Evolutionary conservation across 2,113 vertebrate species (phyloP).

Genomic region (Lycaon pictus): DNA sequence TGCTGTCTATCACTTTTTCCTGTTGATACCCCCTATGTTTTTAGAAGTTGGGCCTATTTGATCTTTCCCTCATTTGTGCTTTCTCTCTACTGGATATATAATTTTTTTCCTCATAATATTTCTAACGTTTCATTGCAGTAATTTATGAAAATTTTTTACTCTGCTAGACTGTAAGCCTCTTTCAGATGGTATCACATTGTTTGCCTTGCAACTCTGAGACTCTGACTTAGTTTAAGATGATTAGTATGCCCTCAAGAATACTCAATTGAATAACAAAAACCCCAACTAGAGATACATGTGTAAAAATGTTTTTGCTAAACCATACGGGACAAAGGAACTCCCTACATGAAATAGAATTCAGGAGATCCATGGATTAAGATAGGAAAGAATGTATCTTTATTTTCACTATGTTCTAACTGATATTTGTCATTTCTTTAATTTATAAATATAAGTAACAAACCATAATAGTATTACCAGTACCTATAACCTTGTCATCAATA

Average conservation of each 20-base stretch:
- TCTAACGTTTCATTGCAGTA: not conserved
- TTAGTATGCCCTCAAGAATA: not conserved
- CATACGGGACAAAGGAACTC: not conserved
- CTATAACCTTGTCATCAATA: not conserved
- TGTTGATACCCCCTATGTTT: not conserved
- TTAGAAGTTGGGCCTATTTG: not conserved
- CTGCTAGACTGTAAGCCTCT: not conserved
- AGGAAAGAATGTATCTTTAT: not conserved
- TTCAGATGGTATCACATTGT: not conserved
- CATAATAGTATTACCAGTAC: not conserved
- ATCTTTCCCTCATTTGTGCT: not conserved
- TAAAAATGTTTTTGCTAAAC: not conserved
- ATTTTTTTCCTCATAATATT: not conserved
- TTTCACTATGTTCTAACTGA: not conserved
- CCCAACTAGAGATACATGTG: not conserved
- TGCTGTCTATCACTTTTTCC: not conserved
- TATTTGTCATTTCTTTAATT: not conserved
- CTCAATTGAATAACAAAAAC: not conserved
- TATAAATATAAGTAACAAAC: not conserved
- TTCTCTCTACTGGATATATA: not conserved
- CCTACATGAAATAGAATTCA: not conserved
- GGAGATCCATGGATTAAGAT: not conserved
- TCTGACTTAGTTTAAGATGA: not conserved
- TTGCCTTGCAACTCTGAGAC: not conserved
- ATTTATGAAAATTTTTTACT: not conserved